These are phyloP conservation scores for Geodia barretti DNA, from an alignment of 37 sponge, comb jelly and placozoan genomes.

Conservation along the genomic window DNA sequence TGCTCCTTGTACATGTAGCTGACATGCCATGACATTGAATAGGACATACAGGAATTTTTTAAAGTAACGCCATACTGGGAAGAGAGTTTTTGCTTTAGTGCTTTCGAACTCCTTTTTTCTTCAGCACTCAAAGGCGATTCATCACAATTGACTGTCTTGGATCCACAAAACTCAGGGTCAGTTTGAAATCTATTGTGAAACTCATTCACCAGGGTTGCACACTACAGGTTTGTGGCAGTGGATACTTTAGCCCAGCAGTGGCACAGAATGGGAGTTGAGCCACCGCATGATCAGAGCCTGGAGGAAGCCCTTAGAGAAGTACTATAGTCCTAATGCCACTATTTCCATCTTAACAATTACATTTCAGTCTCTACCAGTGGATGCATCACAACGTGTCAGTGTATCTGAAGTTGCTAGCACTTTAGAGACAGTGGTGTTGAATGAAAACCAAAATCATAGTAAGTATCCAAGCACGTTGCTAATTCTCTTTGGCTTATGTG, in stretches of 20 bases:
- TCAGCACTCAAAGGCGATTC: not conserved
- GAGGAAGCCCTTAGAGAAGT: conserved; percentile 23
- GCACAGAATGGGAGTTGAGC: conserved; percentile 40
- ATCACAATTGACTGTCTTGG: conserved; percentile 6
- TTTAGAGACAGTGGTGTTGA: conserved; percentile 32
- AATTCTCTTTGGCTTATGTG: not conserved
- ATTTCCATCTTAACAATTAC: not conserved
- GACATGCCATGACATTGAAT: no score
- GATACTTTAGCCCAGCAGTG: conserved; percentile 25
- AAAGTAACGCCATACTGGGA: no score
- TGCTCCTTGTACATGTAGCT: no score
- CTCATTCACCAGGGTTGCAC: no score
- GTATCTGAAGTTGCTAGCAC: conserved; percentile 30
- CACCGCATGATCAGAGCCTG: conserved; percentile 7
- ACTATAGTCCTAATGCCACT: not conserved
- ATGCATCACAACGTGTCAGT: conserved; percentile 22
- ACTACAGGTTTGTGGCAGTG: conserved; percentile 24
- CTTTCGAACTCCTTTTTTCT: not conserved
- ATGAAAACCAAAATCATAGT: conserved; percentile 23
- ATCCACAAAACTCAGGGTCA: conserved; percentile 31
- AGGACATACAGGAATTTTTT: no score
- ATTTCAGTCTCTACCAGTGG: conserved; percentile 37
- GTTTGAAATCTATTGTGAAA: no score
- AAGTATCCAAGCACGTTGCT: not conserved
- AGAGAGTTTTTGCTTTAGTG: not conserved